Evolutionary conservation across 2,888 invertebrate genomes (phyloP), one percentile per base, ranked within the genome.

Genomic region (Pammene aurita): DNA sequence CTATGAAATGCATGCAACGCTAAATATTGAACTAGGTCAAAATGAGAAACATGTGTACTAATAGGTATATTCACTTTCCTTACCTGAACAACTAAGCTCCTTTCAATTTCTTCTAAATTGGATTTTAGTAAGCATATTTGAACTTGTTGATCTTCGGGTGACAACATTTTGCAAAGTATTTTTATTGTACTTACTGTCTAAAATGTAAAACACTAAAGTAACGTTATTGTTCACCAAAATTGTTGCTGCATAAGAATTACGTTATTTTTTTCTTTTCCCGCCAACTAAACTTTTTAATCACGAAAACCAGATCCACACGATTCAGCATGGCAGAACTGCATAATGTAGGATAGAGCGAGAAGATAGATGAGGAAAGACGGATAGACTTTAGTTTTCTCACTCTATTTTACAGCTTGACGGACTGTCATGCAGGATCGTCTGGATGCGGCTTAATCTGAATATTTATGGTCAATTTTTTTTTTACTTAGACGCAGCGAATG

Each of bases 111-210:
- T 75, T 88, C 83, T 61, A 91, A 85, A 80, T 84, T 84, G 0
- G 79, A 83, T 75, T 90, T 89, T 1, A 90, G 72, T 65, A 89
- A 77, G 76, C 85, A 90, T 77, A 90, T 90, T 80, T 85, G 80
- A 62, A 89, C 76, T 81, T 91, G 89, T 74, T 88, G 89, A 69
- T 88, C 78, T 74, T 87, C 84, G 5, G 86, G 85, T 18, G 84
- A 81, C 77, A 83, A 84, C 91, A 91, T 91, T 73, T 72, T 87
- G 7, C 34, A 46, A 35, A 52, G 0, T 55, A 16, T 16, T 38
- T 44, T 44, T 14, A 63, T 46, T 34, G 34, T 41, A 48, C 7
- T 50, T 50, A 6, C 11, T 9, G 13, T 48, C 13, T 50, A 5
- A 55, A 63, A 44, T 11, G 2, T 4, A 1, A 38, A 48, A 7